These are phyloP conservation scores for Hydrozoanthus gracilis DNA, from an alignment of 92 coral and sea anemone genomes.

Conservation along the genomic window DNA sequence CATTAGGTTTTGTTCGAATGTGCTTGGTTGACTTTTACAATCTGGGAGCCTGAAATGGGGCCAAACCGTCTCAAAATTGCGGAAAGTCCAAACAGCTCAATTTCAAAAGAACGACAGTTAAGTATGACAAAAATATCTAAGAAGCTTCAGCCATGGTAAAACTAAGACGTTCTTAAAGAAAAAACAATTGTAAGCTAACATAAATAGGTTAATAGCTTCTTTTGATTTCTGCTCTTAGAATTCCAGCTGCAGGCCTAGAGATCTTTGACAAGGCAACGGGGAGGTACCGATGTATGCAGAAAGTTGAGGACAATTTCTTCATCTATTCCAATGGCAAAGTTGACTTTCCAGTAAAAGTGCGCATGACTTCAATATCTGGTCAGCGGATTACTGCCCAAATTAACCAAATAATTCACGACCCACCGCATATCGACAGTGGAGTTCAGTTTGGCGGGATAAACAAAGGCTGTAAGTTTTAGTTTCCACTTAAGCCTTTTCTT, in stretches of 20 bases:
- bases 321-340: background rate
- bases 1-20: no score
- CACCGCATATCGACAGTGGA: constrained; percentile 28
- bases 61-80: no score
- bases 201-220: no score
- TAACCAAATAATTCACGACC: background rate
- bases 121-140: no score
- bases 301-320: constrained; percentile 23
- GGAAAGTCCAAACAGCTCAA: no score
- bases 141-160: no score
- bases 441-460: constrained; percentile 44
- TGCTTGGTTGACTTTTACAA: no score
- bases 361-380: constrained; percentile 39
- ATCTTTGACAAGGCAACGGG: background rate
- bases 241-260: constrained; percentile 42
- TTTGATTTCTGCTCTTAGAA: background rate
- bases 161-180: no score
- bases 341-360: background rate
- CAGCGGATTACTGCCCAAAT: constrained; percentile 14
- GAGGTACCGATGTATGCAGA: constrained; percentile 20
- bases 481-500: no score
- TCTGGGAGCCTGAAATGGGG: no score
- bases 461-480: constrained; percentile 23
- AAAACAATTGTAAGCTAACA: no score
- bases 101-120: no score